Evolutionary conservation across 1,140 invertebrate genomes (phyloP).

Genomic region (Euura lappo): DNA sequence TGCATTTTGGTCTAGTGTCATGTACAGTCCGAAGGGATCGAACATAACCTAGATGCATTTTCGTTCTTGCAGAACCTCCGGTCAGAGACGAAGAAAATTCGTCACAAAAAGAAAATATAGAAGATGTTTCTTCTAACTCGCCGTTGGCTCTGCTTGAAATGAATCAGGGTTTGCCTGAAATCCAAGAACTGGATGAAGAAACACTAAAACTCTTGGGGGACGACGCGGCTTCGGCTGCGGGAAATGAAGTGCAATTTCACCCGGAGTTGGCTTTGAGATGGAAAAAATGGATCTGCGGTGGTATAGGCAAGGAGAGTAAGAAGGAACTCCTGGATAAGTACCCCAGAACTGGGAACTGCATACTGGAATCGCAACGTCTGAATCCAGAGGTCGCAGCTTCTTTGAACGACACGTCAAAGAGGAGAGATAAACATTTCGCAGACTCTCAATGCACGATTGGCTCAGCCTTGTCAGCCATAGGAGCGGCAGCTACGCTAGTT

Average conservation of each 20-base stretch:
- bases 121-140: neutral
- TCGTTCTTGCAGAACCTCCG: too few relatives aligned
- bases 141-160: neutral
- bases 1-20: neutral
- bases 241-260: too few relatives aligned
- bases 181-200: neutral
- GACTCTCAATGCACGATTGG: too few relatives aligned
- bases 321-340: constrained; percentile 9
- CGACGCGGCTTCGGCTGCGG: too few relatives aligned
- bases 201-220: neutral
- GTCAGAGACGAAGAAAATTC: neutral
- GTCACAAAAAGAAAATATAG: neutral
- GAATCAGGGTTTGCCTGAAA: too few relatives aligned
- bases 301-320: too few relatives aligned
- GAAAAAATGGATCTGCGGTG: too few relatives aligned
- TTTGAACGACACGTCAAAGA: constrained; percentile 18
- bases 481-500: too few relatives aligned
- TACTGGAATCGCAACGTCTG: neutral
- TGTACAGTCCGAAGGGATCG: neutral
- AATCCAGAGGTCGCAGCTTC: constrained; percentile 12
- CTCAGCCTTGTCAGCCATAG: too few relatives aligned
- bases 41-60: too few relatives aligned
- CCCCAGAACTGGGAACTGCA: constrained; percentile 18
- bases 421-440: too few relatives aligned
- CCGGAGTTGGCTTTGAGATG: too few relatives aligned